These are phyloP conservation scores for Eretmocerus hayati DNA, from an alignment of 2,888 invertebrate species.

Conservation along the genomic window DNA sequence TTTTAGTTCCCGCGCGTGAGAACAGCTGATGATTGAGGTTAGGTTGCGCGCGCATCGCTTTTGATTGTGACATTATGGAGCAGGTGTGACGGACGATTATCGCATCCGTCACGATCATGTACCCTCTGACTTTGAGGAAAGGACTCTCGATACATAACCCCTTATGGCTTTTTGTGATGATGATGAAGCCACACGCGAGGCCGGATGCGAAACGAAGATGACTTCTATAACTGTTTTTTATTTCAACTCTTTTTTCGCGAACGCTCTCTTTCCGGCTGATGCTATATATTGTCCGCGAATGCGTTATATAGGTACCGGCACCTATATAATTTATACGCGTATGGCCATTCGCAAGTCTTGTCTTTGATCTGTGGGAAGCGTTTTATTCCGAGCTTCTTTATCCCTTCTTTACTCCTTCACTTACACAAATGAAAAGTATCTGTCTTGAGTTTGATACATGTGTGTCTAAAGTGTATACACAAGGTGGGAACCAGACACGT, in stretches of 20 bases:
- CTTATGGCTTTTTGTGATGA: slow-evolving; percentile 16
- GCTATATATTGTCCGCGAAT: not conserved
- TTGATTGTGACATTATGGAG: slow-evolving; percentile 25
- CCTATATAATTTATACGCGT: slow-evolving; percentile 29
- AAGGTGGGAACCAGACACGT: slow-evolving; percentile 38
- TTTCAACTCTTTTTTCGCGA: slow-evolving; percentile 16
- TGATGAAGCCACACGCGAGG: not conserved
- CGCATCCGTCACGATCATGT: slow-evolving; percentile 43
- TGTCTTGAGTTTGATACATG: slow-evolving; percentile 2
- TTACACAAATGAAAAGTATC: too few relatives aligned
- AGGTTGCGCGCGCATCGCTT: not conserved
- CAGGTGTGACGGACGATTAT: too few relatives aligned
- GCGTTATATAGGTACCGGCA: slow-evolving; percentile 5
- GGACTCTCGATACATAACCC: not conserved
- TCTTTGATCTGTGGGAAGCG: slow-evolving; percentile 43
- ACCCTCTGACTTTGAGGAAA: too few relatives aligned
- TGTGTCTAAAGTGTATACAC: slow-evolving; percentile 28
- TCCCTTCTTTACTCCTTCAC: slow-evolving; percentile 15
- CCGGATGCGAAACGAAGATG: slow-evolving; percentile 28
- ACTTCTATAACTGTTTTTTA: slow-evolving; percentile 40
- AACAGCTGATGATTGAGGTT: not conserved
- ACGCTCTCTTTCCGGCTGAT: slow-evolving; percentile 41
- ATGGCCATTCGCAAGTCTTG: slow-evolving; percentile 28
- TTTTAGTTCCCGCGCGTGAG: not conserved
- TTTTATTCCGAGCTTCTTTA: slow-evolving; percentile 30